A percentile compares a stretch with the other conserved stretches of the same genome.
Evolutionary conservation across 2,113 vertebrate species (phyloP).

Genomic region (Rostratula benghalensis): DNA sequence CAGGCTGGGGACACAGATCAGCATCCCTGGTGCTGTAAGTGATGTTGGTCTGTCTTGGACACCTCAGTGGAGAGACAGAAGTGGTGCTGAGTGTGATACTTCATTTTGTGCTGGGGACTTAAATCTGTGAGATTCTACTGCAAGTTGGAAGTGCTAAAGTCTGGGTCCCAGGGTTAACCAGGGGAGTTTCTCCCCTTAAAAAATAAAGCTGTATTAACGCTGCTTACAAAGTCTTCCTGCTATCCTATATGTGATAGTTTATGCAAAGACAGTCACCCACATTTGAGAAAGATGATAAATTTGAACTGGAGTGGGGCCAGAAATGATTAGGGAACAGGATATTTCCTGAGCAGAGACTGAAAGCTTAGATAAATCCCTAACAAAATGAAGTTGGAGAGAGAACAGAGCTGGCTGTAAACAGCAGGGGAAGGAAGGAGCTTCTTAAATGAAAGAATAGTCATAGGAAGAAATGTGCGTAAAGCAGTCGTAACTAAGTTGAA

Average conservation of each 20-base stretch:
- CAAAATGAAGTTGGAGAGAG: background rate
- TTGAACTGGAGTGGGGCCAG: background rate
- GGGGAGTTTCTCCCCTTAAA: background rate
- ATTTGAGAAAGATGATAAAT: background rate
- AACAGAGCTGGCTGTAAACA: background rate
- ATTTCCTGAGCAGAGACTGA: constrained; percentile 3
- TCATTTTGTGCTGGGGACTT: background rate
- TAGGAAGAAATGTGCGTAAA: background rate
- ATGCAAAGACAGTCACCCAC: background rate
- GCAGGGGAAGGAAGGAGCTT: background rate
- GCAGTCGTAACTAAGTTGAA: background rate
- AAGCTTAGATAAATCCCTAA: constrained; percentile 7
- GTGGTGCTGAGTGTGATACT: background rate
- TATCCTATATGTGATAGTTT: background rate
- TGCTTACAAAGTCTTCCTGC: background rate
- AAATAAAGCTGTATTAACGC: background rate
- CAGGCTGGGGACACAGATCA: background rate
- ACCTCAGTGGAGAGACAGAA: background rate
- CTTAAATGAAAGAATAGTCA: background rate
- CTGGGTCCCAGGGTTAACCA: background rate
- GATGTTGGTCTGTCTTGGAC: background rate
- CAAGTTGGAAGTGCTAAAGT: background rate
- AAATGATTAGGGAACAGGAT: background rate
- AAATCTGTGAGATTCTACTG: background rate
- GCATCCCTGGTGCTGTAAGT: fast-evolving